phyloP scores from a whole-genome alignment of 2,888 invertebrate species.

The Lasioglossum lativentre region DNA sequence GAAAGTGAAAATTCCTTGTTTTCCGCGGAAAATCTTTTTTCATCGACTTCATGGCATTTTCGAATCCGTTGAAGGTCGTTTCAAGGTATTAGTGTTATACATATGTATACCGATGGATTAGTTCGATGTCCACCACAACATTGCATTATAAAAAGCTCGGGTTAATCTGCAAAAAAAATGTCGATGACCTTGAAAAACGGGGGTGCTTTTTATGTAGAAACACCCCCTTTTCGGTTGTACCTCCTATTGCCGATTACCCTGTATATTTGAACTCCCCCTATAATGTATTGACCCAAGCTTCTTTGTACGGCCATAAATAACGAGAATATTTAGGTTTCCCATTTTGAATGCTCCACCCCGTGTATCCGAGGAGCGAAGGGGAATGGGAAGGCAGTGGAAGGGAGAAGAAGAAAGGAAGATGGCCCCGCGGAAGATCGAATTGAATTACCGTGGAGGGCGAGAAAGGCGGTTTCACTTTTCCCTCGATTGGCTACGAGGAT shows the following conservation, averaged over 20 bases:
- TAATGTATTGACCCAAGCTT: not conserved
- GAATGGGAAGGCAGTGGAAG: not conserved
- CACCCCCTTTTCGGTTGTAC: not conserved
- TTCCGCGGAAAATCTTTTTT: too few species aligned
- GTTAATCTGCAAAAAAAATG: too few species aligned
- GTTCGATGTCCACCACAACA: too few species aligned
- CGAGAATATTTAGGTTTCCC: not conserved
- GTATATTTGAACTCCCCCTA: not conserved
- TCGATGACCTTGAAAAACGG: too few species aligned
- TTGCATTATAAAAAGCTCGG: too few species aligned
- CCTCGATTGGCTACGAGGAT: constrained; percentile 69
- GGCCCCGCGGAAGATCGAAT: constrained; percentile 57
- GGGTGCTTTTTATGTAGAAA: too few species aligned
- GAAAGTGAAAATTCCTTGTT: too few species aligned
- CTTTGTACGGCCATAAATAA: not conserved
- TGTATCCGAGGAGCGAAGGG: not conserved
- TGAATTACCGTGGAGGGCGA: constrained; percentile 61
- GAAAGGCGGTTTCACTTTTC: constrained; percentile 73
- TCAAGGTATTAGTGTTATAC: too few species aligned
- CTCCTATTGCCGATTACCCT: not conserved
- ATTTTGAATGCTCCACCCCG: not conserved
- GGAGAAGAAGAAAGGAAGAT: constrained; percentile 15
- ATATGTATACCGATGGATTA: too few species aligned
- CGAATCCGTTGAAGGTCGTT: too few species aligned
- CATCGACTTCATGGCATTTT: too few species aligned